These are phyloP conservation scores for Pholis gunnellus DNA, from an alignment of 2,113 vertebrate genomes.

Conservation along the genomic window DNA sequence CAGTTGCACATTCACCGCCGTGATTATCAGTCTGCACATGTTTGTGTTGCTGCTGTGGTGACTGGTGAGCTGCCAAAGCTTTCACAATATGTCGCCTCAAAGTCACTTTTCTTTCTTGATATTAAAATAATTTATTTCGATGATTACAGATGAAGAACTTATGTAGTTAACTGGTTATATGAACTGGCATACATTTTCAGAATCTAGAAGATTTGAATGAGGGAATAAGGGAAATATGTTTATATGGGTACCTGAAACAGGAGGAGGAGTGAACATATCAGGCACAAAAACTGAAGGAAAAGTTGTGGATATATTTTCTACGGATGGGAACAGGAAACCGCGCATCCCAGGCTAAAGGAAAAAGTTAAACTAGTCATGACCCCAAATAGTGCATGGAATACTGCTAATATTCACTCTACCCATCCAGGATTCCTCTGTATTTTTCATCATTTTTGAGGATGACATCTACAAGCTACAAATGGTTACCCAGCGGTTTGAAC, in stretches of 20 bases:
- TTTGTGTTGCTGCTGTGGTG: not conserved
- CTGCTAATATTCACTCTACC: constrained; percentile 1
- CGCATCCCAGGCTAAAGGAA: not conserved
- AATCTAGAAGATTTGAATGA: not conserved
- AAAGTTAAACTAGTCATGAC: not conserved
- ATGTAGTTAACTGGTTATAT: not conserved
- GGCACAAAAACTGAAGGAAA: not conserved
- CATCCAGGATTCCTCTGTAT: not conserved
- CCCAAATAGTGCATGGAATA: not conserved
- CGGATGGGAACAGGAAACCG: not conserved
- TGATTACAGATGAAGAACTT: not conserved
- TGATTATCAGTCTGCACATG: not conserved
- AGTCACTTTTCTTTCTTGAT: not conserved
- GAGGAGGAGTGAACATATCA: not conserved
- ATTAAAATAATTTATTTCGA: not conserved
- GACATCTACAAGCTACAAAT: constrained; percentile 16
- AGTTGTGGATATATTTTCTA: not conserved
- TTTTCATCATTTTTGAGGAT: constrained; percentile 18
- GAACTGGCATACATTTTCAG: not conserved
- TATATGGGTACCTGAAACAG: not conserved
- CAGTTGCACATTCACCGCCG: not conserved
- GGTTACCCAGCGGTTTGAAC: constrained; percentile 25
- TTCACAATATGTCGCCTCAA: constrained; percentile 2
- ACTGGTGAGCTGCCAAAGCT: not conserved
- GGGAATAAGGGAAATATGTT: not conserved